Conservation (phyloP, 2,888 invertebrate species). For the Pollenia griseotomentosa region DNA sequence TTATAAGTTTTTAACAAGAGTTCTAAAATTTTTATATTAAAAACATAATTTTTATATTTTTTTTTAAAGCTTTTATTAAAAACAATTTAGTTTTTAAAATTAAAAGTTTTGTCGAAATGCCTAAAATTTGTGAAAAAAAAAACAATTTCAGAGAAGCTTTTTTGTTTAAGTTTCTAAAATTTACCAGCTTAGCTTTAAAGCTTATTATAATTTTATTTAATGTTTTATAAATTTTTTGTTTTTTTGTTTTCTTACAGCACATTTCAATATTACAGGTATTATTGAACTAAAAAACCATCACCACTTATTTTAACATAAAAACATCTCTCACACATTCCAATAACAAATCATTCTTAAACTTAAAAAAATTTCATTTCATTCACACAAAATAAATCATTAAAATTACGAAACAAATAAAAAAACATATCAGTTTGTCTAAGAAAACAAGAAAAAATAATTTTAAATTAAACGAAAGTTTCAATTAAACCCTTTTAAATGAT, state of each 20-base stretch:
- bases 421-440: conserved; percentile 70
- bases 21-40: background rate
- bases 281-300: conserved; percentile 58
- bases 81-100: background rate
- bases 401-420: conserved; percentile 52
- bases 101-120: too few species aligned
- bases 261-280: conserved; percentile 73
- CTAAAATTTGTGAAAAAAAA: too few species aligned
- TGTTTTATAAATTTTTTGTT: conserved; percentile 50
- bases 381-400: background rate
- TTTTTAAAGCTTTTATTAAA: conserved; percentile 6
- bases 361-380: conserved; percentile 16
- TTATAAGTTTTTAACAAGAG: background rate
- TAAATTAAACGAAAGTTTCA: conserved; percentile 18
- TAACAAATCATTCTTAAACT: conserved; percentile 36
- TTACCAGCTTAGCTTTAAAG: conserved; percentile 9
- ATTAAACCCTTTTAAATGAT: conserved; percentile 6
- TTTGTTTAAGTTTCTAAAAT: background rate
- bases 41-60: conserved; percentile 1
- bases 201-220: conserved; percentile 25
- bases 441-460: conserved; percentile 40
- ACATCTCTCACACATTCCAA: conserved; percentile 57
- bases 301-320: background rate
- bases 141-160: background rate
- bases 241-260: conserved; percentile 72